Evolutionary conservation across 2,113 vertebrate genomes (phyloP).

Genomic region (Agapornis roseicollis): DNA sequence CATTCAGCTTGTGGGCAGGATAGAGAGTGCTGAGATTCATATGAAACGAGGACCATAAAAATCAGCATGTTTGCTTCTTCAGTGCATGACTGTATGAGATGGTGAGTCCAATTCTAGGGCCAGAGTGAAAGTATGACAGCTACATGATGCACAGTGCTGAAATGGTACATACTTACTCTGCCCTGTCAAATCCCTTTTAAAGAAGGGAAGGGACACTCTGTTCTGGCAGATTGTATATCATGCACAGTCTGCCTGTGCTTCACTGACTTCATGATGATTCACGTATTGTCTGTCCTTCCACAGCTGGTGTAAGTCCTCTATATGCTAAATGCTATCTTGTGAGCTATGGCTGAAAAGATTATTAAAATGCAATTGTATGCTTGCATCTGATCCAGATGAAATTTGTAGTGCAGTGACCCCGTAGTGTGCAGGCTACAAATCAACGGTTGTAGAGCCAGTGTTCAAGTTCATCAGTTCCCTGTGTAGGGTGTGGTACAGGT

Average conservation of each 20-base stretch:
- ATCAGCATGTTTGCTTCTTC: neutral
- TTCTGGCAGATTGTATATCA: conserved; percentile 42
- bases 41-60: neutral
- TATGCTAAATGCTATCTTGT: neutral
- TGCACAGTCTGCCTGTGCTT: conserved; percentile 13
- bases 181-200: conserved; percentile 52
- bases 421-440: neutral
- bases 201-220: conserved; percentile 43
- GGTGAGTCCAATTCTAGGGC: neutral
- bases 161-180: neutral
- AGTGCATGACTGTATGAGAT: neutral
- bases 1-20: neutral
- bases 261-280: conserved; percentile 45
- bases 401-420: neutral
- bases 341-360: neutral
- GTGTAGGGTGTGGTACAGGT: neutral
- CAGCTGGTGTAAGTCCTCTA: neutral
- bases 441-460: neutral
- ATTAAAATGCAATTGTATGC: neutral
- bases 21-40: neutral
- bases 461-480: neutral
- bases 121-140: rapidly evolving
- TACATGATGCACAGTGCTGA: neutral
- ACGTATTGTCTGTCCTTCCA: conserved; percentile 38
- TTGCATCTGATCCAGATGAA: neutral